A percentile compares a stretch with the other conserved stretches of the same genome.
Evolutionary conservation across 2,888 invertebrate species (phyloP).

Genomic region (Thereva unica): DNA sequence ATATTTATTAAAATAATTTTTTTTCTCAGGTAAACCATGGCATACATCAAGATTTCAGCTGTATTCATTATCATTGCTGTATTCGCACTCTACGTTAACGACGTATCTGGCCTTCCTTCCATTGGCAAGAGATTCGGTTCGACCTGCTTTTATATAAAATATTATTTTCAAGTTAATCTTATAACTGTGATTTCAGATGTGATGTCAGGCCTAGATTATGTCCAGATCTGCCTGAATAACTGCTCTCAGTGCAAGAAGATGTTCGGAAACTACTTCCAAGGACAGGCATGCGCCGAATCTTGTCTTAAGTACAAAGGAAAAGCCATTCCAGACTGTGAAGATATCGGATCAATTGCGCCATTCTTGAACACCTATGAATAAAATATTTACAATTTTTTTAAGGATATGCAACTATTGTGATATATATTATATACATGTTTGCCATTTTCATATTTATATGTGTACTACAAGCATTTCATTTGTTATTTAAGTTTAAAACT

Average conservation of each 20-base stretch:
- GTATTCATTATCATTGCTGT: no score
- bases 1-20: no score
- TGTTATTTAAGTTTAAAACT: no score
- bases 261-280: slow-evolving; percentile 85
- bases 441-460: no score
- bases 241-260: slow-evolving; percentile 90
- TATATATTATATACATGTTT: no score
- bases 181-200: slow-evolving; percentile 43
- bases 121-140: no score
- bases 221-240: slow-evolving; percentile 79
- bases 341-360: slow-evolving; percentile 77
- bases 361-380: slow-evolving; percentile 70
- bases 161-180: background rate
- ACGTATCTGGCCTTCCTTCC: no score
- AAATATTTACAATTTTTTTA: slow-evolving; percentile 56
- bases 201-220: slow-evolving; percentile 61
- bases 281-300: slow-evolving; percentile 81
- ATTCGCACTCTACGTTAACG: no score
- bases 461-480: no score
- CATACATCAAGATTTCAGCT: no score
- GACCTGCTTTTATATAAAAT: background rate
- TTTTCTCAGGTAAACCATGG: no score
- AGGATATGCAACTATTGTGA: no score
- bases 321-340: slow-evolving; percentile 83
- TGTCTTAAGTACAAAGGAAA: slow-evolving; percentile 83